Percentiles rank a stretch among this genome's conserved stretches.
Conservation (phyloP, 2,113 vertebrate genomes). For the Centrocercus urophasianus region DNA sequence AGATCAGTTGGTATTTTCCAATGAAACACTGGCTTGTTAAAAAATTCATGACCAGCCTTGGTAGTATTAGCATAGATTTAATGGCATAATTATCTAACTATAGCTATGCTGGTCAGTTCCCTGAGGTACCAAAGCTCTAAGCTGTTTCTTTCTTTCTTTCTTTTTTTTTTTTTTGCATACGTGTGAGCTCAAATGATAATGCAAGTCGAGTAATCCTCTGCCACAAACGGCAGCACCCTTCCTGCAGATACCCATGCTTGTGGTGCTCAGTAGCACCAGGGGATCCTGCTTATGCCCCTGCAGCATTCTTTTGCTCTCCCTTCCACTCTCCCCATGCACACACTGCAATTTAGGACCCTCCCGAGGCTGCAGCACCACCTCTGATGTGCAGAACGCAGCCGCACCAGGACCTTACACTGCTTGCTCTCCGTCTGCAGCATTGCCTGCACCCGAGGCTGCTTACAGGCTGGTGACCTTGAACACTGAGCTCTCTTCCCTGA, state of each 20-base stretch:
- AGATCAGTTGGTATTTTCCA: slow-evolving; percentile 42
- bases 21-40: slow-evolving; percentile 42
- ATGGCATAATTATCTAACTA: slow-evolving; percentile 69
- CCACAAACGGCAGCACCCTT: background rate
- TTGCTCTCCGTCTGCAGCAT: accelerated
- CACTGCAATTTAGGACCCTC: background rate
- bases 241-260: background rate
- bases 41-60: slow-evolving; percentile 55
- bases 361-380: background rate
- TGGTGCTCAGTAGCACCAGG: accelerated
- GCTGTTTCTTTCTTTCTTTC: background rate
- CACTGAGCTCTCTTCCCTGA: background rate
- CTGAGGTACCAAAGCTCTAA: slow-evolving; percentile 57
- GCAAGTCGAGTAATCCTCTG: slow-evolving; percentile 3
- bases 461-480: slow-evolving; percentile 28
- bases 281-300: background rate
- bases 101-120: slow-evolving; percentile 64
- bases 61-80: slow-evolving; percentile 64
- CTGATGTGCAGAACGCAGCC: background rate
- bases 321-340: accelerated
- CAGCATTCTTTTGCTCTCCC: background rate
- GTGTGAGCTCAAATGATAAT: background rate
- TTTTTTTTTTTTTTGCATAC: background rate
- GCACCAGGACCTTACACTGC: accelerated
- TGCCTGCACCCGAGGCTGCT: background rate